These are phyloP conservation scores for Eristalis arbustorum DNA, from an alignment of 2,888 invertebrate genomes.

Conservation along the genomic window DNA sequence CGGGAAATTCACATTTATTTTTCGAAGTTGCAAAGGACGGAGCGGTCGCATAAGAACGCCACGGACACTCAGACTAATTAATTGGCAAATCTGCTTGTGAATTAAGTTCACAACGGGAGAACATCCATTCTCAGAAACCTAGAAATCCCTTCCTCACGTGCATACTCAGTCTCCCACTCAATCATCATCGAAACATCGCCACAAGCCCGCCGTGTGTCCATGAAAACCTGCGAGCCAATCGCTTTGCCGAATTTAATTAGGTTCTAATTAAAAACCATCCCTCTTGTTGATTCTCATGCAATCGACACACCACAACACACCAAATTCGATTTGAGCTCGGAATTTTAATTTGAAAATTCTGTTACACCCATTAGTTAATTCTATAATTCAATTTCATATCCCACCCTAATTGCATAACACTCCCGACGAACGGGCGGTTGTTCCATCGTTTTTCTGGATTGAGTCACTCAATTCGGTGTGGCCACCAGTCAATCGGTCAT, in stretches of 20 bases:
- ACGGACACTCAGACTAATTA: too few relatives aligned
- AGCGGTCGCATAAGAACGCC: too few relatives aligned
- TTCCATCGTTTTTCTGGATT: neutral
- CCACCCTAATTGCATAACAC: neutral
- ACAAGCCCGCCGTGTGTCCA: neutral
- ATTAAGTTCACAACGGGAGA: too few relatives aligned
- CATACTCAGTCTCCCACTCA: neutral
- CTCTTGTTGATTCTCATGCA: neutral
- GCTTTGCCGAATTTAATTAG: neutral
- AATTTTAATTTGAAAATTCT: neutral
- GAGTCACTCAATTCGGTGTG: neutral
- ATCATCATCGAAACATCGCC: neutral
- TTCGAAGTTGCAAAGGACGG: too few relatives aligned
- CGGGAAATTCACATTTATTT: too few relatives aligned
- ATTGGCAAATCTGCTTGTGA: too few relatives aligned
- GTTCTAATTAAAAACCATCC: neutral
- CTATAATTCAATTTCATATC: neutral
- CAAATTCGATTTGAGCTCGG: neutral
- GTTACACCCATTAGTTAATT: neutral
- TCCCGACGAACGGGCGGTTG: neutral
- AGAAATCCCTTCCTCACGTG: too few relatives aligned
- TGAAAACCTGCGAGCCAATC: neutral
- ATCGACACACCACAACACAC: neutral
- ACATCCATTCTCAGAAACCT: too few relatives aligned
- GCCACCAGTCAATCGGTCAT: neutral